Percentiles rank a stretch among this genome's conserved stretches.
Conservation (phyloP, 2,888 invertebrate species). For the Blomia tropicalis region DNA sequence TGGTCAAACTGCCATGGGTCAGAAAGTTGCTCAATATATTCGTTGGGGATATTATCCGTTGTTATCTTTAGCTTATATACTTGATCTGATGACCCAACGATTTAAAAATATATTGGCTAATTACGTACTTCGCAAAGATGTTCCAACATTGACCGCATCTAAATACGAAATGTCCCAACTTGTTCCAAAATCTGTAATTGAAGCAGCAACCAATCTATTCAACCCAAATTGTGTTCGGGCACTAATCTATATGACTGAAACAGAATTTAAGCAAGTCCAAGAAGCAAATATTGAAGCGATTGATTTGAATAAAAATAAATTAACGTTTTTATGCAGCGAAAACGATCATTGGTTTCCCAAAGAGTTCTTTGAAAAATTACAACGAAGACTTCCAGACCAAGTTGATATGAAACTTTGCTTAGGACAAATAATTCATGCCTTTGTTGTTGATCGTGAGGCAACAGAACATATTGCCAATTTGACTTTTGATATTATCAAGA, state of each 20-base stretch:
- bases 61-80: background rate
- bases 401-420: constrained; percentile 47
- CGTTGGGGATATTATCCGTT: constrained; percentile 2
- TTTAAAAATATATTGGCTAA: background rate
- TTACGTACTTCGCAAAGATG: background rate
- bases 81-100: background rate
- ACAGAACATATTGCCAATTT: constrained; percentile 15
- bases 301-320: constrained; percentile 43
- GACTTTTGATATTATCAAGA: constrained; percentile 7
- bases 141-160: background rate
- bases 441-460: constrained; percentile 45
- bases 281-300: constrained; percentile 50
- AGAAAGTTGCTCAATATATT: background rate
- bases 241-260: constrained; percentile 48
- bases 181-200: constrained; percentile 32
- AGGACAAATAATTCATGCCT: constrained; percentile 54
- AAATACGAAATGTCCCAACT: background rate
- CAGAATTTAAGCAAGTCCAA: constrained; percentile 60
- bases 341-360: constrained; percentile 69
- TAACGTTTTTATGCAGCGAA: constrained; percentile 62
- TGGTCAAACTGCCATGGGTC: constrained; percentile 42
- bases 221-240: constrained; percentile 32
- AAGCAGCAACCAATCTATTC: constrained; percentile 34
- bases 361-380: constrained; percentile 51
- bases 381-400: constrained; percentile 42